Base-by-base conservation (phyloP, 2,888 invertebrate genomes). In the Cheilosia pagana region DNA sequence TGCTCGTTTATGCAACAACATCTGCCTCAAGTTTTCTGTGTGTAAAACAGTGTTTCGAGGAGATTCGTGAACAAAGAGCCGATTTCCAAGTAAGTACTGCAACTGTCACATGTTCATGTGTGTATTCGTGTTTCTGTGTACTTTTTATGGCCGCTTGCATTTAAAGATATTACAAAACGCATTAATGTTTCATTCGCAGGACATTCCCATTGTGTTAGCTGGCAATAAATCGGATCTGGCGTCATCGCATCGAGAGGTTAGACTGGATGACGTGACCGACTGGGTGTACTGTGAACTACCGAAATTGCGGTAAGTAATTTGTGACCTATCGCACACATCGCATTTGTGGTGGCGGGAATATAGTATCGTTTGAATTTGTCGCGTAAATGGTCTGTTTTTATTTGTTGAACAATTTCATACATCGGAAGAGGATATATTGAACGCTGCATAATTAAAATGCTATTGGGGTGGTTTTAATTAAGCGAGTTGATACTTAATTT, bases 221-320 rank as follows among this genome's bases (percentile, higher is more conserved):
- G 97, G 97, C 70, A 97, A 97, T 92, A 97, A 97, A 92, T 93
- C 94, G 85, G 97, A 97, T 91, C 92, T 96, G 77, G 95, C 95
- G 10, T 92, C 93, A 87, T 94, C 95, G 76, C 94, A 95, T 89
- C 91, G 95, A 71, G 95, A 95, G 92, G 95, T 96, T 74, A 93
- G 94, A 86, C 94, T 95, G 88, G 96, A 96, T 90, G 96, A 96
- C 89, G 96, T 96, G 35, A 94, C 95, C 83, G 96, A 96, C 90
- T 96, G 96, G 96, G 94, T 96, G 19, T 95, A 94, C 92, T 95
- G 95, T 90, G 95, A 95, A 90, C 92, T 96, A 86, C 95, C 95
- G 12, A 95, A 94, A 91, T 92, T 95, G 88, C 94, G 94, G 95
- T 95, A 89, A 90, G 91, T 88, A 55, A 23, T n/a, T 62, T 45